A percentile compares a stretch with the other conserved stretches of the same genome.
Evolutionary conservation across 2,888 invertebrate genomes (phyloP).

Genomic region (Exocentrus adspersus): DNA sequence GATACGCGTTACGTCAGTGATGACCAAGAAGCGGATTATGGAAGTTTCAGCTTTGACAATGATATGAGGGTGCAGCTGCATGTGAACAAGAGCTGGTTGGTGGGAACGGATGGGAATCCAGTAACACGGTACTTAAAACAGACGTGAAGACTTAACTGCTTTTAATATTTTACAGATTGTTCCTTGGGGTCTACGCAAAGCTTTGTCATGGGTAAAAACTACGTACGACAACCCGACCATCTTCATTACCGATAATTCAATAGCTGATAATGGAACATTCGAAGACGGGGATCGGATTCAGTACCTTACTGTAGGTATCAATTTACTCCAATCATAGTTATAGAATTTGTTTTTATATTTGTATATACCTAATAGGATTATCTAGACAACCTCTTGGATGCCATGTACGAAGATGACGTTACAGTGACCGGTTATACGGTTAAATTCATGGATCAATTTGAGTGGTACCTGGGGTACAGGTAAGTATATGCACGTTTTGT

Average conservation of each 20-base stretch:
- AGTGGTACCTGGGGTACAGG: constrained; percentile 63
- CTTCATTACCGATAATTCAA: constrained; percentile 68
- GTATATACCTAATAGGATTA: constrained; percentile 55
- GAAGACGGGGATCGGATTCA: constrained; percentile 26
- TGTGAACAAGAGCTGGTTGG: no score
- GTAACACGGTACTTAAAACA: no score
- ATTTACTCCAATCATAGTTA: constrained; percentile 32
- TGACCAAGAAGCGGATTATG: no score
- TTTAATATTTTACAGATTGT: constrained; percentile 57
- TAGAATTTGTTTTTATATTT: neutral
- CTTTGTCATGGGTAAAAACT: constrained; percentile 15
- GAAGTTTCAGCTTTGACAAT: no score
- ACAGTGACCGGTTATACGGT: constrained; percentile 62
- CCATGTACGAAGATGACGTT: constrained; percentile 58
- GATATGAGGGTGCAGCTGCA: no score
- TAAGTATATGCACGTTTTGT: constrained; percentile 61
- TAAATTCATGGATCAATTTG: constrained; percentile 56
- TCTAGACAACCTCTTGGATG: constrained; percentile 59
- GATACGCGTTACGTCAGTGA: no score
- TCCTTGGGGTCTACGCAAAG: constrained; percentile 63
- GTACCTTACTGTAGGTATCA: constrained; percentile 14
- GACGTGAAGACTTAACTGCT: no score
- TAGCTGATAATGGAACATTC: constrained; percentile 57
- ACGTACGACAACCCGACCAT: constrained; percentile 53
- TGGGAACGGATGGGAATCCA: no score